Evolutionary conservation across 1,140 invertebrate species (phyloP).

Genomic region (Sitobion miscanthi): DNA sequence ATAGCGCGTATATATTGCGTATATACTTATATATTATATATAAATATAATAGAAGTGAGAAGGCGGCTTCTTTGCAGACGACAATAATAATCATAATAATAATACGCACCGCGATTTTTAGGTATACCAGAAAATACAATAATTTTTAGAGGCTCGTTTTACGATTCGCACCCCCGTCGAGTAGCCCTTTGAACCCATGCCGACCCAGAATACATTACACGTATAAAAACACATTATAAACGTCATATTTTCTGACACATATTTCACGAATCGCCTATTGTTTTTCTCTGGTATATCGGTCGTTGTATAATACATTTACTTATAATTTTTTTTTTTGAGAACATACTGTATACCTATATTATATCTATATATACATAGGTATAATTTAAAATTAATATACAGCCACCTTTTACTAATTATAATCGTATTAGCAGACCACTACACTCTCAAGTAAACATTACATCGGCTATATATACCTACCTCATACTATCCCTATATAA

Average conservation of each 20-base stretch:
- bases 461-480: no score
- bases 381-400: neutral
- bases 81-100: constrained; percentile 15
- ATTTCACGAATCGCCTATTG: constrained; percentile 25
- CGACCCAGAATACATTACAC: constrained; percentile 51
- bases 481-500: no score
- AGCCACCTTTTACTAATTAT: neutral
- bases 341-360: no score
- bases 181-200: constrained; percentile 50
- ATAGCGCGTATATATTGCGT: neutral
- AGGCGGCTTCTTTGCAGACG: constrained; percentile 42
- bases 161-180: constrained; percentile 54
- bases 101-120: constrained; percentile 32
- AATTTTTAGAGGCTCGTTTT: constrained; percentile 54
- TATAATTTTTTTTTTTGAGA: neutral
- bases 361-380: neutral
- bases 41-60: neutral
- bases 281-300: constrained; percentile 33
- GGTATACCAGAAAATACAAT: constrained; percentile 51
- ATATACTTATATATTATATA: neutral
- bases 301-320: neutral
- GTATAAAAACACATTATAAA: constrained; percentile 8
- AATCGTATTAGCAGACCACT: neutral
- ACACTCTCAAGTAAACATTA: neutral
- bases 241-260: constrained; percentile 39